phyloP scores from a whole-genome alignment of 2,888 invertebrate genomes.

The Toxonevra muliebris region DNA sequence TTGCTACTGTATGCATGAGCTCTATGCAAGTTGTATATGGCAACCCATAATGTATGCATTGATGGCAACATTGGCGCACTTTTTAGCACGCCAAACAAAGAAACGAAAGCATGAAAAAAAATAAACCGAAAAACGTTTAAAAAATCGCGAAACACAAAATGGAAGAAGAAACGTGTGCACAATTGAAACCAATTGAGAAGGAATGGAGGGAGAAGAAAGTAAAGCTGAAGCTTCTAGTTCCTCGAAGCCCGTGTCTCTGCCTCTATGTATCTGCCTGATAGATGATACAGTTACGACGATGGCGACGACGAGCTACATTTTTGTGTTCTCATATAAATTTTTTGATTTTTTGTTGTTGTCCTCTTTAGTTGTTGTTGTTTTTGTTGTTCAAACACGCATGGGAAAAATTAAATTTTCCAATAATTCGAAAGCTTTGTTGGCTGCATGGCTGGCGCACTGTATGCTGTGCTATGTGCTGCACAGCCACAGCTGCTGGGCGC shows the following conservation, averaged over 20 bases:
- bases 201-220: too few relatives aligned
- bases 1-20: neutral
- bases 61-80: too few relatives aligned
- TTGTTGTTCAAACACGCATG: constrained; percentile 41
- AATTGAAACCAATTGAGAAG: neutral
- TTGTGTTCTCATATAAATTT: neutral
- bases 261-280: too few relatives aligned
- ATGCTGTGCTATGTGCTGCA: neutral
- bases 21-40: neutral
- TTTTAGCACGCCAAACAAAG: too few relatives aligned
- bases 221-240: too few relatives aligned
- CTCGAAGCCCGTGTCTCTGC: too few relatives aligned
- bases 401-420: constrained; percentile 52
- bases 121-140: constrained; percentile 2
- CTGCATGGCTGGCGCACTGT: constrained; percentile 14
- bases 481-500: constrained; percentile 61
- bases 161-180: constrained; percentile 18
- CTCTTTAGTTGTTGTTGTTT: constrained; percentile 2
- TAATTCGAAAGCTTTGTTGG: constrained; percentile 52
- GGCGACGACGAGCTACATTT: neutral
- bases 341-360: neutral
- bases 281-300: neutral
- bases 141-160: constrained; percentile 4
- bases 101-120: too few relatives aligned
- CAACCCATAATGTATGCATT: neutral